A percentile compares a stretch with the other conserved stretches of the same genome.
Conservation (phyloP, 2,797 vertebrate genomes). For the Erethizon dorsatum region DNA sequence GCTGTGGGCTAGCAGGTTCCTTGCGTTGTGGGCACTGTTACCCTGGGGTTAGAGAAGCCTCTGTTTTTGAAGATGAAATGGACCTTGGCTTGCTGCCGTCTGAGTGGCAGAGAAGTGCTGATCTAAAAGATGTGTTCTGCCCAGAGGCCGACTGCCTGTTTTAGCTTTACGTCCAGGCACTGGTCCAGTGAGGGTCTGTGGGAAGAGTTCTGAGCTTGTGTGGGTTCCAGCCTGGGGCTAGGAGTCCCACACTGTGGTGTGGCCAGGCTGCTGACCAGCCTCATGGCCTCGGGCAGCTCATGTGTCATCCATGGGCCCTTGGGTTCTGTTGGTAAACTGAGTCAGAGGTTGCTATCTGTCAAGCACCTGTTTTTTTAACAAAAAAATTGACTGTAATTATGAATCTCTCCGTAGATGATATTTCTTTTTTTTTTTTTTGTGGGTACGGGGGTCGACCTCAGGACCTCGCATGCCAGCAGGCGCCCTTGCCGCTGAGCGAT, state of each 20-base stretch:
- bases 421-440: neutral
- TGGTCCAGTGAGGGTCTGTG: fast-evolving
- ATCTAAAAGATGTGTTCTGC: neutral
- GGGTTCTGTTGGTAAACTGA: neutral
- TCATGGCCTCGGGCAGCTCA: fast-evolving
- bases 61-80: fast-evolving
- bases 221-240: neutral
- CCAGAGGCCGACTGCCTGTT: neutral
- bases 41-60: neutral
- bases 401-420: fast-evolving
- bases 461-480: too few relatives aligned
- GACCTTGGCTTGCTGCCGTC: fast-evolving
- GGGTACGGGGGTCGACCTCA: too few relatives aligned
- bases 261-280: too few relatives aligned
- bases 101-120: neutral
- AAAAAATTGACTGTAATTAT: neutral
- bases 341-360: neutral
- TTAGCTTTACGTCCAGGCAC: too few relatives aligned
- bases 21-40: neutral
- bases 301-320: fast-evolving
- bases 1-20: neutral
- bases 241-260: too few relatives aligned
- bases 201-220: neutral
- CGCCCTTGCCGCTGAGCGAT: too few relatives aligned
- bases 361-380: neutral